Evolutionary conservation across 2,888 invertebrate species (phyloP).

Genomic region (Icerya purchasi): DNA sequence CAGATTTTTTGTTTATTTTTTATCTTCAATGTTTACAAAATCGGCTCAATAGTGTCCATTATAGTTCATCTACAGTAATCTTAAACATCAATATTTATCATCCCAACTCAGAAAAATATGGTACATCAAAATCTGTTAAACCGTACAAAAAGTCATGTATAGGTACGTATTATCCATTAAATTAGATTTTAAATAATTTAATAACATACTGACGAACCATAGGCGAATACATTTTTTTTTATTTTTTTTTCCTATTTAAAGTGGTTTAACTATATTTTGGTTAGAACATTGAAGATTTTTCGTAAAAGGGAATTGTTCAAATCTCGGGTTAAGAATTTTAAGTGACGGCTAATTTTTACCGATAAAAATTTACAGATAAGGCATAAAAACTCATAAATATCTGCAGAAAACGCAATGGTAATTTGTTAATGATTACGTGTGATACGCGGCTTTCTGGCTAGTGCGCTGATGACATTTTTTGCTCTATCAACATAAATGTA

Average conservation of each 20-base stretch:
- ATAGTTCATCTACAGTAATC: too few species aligned
- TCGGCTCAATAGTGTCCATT: background rate
- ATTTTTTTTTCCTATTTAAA: background rate
- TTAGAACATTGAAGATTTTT: background rate
- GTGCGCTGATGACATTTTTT: too few species aligned
- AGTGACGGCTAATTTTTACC: too few species aligned
- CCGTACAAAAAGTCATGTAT: background rate
- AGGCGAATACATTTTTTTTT: background rate
- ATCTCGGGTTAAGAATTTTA: too few species aligned
- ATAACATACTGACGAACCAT: background rate
- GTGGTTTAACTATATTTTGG: background rate
- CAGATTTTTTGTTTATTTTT: background rate
- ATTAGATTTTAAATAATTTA: background rate
- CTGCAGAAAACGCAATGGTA: too few species aligned
- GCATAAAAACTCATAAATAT: too few species aligned
- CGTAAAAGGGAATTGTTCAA: background rate
- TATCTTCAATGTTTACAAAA: background rate
- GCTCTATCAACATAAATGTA: too few species aligned
- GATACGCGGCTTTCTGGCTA: too few species aligned
- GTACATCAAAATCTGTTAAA: background rate
- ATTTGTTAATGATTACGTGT: too few species aligned
- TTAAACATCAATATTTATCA: too few species aligned
- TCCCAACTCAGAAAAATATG: too few species aligned
- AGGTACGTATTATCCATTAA: background rate
- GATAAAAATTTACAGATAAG: too few species aligned